A percentile compares a stretch with the other conserved stretches of the same genome.
These are phyloP conservation scores for Zoroaster sp. DNA, from an alignment of 53 echinoderm and acorn worm genomes.

Conservation along the genomic window DNA sequence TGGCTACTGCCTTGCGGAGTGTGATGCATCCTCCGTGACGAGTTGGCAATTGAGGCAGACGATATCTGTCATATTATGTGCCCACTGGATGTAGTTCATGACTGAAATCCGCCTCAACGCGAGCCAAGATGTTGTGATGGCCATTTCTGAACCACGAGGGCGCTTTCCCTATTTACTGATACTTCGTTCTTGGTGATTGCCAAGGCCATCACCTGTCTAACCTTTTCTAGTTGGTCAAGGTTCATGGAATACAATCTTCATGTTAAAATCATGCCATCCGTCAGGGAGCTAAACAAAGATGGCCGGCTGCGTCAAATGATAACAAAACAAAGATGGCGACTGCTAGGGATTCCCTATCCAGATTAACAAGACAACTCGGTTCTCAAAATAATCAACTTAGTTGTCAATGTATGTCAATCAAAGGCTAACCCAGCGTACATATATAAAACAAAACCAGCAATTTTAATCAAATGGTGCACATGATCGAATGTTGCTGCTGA, in stretches of 20 bases:
- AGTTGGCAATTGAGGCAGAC: slow-evolving; percentile 43
- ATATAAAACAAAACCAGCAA: not conserved
- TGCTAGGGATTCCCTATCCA: not conserved
- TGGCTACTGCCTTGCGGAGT: not conserved
- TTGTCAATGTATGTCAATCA: not conserved
- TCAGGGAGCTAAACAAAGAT: not conserved
- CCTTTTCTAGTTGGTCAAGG: no score
- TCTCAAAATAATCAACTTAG: not conserved
- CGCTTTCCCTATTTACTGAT: not conserved
- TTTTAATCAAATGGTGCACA: not conserved
- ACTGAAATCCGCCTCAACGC: not conserved
- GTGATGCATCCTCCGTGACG: slow-evolving; percentile 54
- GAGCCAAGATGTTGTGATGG: not conserved
- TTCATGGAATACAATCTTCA: no score
- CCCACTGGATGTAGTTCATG: slow-evolving; percentile 20
- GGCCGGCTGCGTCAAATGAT: not conserved
- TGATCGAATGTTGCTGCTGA: not conserved
- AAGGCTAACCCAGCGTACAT: not conserved
- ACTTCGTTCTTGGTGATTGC: not conserved
- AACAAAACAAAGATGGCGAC: not conserved
- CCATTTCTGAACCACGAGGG: slow-evolving; percentile 5
- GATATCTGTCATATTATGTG: slow-evolving; percentile 41
- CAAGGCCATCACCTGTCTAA: not conserved
- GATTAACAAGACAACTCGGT: not conserved
- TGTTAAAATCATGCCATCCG: not conserved